A percentile compares a stretch with the other conserved stretches of the same genome.
Evolutionary conservation across 2,113 vertebrate genomes (phyloP).

Genomic region (Sus scrofa): T2T-Sscrofa CM000814.6:140888501-140889000

Average conservation of each 20-base stretch:
- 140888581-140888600: fast-evolving
- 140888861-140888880: background rate
- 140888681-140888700: background rate
- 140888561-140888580: background rate
- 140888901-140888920: background rate
- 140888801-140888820: background rate
- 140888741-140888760: background rate
- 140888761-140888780: fast-evolving
- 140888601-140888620: background rate
- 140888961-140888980: background rate
- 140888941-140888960: fast-evolving
- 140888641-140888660: background rate
- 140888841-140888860: background rate
- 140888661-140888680: background rate
- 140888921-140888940: background rate
- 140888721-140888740: fast-evolving
- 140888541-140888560: background rate
- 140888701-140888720: fast-evolving
- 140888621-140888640: background rate
- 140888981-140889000: background rate
- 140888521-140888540: too few relatives aligned
- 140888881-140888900: background rate
- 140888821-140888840: background rate
- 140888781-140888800: fast-evolving
- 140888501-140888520: background rate